Evolutionary conservation across 2,113 vertebrate species (phyloP), one percentile per base, ranked within the genome.

Genomic region (Sarotherodon lohbergeri): DNA sequence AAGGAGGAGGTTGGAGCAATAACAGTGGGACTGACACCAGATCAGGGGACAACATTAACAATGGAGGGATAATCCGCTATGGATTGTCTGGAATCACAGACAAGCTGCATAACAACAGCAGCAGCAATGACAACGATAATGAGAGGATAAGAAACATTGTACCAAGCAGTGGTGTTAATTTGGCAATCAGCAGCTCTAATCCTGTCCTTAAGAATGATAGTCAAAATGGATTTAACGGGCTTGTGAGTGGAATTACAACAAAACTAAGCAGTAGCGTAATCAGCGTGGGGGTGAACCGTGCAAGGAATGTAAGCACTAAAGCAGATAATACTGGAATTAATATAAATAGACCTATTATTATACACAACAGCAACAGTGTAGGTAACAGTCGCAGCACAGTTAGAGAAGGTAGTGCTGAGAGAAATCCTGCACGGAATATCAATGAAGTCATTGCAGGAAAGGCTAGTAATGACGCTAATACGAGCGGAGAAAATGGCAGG

Each of bases 361-460:
- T 73, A 8, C 88, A 41, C 50, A 80, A 61, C 16, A 73, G 76
- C 48, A 85, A 81, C 52, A 90, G 22, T 63, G 73, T 78, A 10
- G 78, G 48, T 52, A 91, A 81, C 71, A 81, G 56, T 82, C 85
- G 39, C 22, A 84, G 32, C 71, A 83, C 81, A 85, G 81, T 41
- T 32, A 61, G 43, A 80, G 86, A 36, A 80, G 46, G 66, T 36
- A 82, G 71, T 79, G 36, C 56, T 46, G 85, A 85, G 61, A 88
- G 80, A 46, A 90, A 81, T 86, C 73, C 63, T 19, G 86, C 82
- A 32, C 63, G 57, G 34, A 87, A 80, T 82, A 91, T 85, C 76
- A 93, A 94, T 88, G 93, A 96, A 80, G 89, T 93, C 1, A 81
- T 34, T 84, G 73, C 43, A 43, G 88, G 79, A 79, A 91, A 86